Conservation (phyloP, 1,140 invertebrate genomes). For the Cecropterus lyciades region DNA sequence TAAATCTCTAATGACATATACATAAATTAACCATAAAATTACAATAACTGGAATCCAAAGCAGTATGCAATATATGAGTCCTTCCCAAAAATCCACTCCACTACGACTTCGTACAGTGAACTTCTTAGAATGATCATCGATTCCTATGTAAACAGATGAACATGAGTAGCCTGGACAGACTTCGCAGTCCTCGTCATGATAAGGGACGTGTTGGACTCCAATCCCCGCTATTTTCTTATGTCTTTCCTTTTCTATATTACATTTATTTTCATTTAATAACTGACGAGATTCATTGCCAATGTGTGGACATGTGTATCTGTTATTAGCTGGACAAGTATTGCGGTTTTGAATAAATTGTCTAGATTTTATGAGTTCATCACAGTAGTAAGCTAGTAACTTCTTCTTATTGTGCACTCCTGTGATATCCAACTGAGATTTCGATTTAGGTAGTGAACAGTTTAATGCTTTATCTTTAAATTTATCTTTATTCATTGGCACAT, state of each 20-base stretch:
- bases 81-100: conserved; percentile 52
- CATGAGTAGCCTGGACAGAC: conserved; percentile 22
- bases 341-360: background rate
- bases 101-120: conserved; percentile 37
- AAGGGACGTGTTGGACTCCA: background rate
- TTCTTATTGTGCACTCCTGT: conserved; percentile 40
- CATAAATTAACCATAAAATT: conserved; percentile 55
- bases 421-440: conserved; percentile 53
- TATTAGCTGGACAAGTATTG: conserved; percentile 11
- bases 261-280: conserved; percentile 15
- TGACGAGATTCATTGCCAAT: background rate
- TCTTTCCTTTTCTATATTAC: conserved; percentile 1
- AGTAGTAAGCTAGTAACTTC: conserved; percentile 57
- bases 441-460: conserved; percentile 53
- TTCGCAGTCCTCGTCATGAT: conserved; percentile 18
- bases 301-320: conserved; percentile 1
- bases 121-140: conserved; percentile 43
- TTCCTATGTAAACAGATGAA: conserved; percentile 46
- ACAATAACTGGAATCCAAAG: conserved; percentile 62
- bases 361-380: conserved; percentile 48
- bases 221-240: conserved; percentile 7
- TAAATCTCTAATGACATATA: conserved; percentile 52
- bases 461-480: conserved; percentile 43
- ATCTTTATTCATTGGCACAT: conserved; percentile 29
- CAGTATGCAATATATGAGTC: conserved; percentile 55